A percentile compares a stretch with the other conserved stretches of the same genome.
Evolutionary conservation across 2,113 vertebrate species (phyloP).

Genomic region (Tetraodon nigroviridis): DNA sequence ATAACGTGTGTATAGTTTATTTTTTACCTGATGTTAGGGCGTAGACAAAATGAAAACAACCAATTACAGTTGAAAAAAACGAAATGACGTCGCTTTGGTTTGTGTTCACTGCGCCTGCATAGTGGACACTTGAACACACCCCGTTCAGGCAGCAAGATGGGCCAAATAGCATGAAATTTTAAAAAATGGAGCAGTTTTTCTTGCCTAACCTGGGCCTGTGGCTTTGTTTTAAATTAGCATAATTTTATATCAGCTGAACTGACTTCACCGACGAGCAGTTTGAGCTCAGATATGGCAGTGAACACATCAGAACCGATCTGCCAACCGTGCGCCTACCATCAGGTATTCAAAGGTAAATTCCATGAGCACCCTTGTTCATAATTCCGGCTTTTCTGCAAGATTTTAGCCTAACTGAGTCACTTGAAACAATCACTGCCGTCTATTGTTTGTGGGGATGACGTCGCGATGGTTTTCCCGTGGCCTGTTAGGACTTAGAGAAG

Average conservation of each 20-base stretch:
- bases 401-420: background rate
- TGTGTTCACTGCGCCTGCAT: background rate
- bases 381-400: background rate
- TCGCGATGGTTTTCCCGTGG: too few relatives aligned
- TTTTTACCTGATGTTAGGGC: too few relatives aligned
- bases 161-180: conserved; percentile 13
- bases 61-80: too few relatives aligned
- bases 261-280: too few relatives aligned
- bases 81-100: too few relatives aligned
- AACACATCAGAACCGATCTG: conserved; percentile 72
- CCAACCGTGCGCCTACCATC: conserved; percentile 68
- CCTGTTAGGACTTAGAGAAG: background rate
- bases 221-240: background rate
- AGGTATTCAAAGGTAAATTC: conserved; percentile 72
- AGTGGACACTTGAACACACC: conserved; percentile 37
- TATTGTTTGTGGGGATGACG: background rate
- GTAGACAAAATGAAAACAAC: too few relatives aligned
- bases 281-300: conserved; percentile 63
- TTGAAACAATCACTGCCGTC: conserved; percentile 7
- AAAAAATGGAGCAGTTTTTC: background rate
- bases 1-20: too few relatives aligned
- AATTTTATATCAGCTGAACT: too few relatives aligned
- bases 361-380: background rate
- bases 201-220: background rate
- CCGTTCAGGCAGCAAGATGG: background rate